Evolutionary conservation across 1,140 invertebrate genomes (phyloP).

Genomic region (Drosophila teissieri): DNA sequence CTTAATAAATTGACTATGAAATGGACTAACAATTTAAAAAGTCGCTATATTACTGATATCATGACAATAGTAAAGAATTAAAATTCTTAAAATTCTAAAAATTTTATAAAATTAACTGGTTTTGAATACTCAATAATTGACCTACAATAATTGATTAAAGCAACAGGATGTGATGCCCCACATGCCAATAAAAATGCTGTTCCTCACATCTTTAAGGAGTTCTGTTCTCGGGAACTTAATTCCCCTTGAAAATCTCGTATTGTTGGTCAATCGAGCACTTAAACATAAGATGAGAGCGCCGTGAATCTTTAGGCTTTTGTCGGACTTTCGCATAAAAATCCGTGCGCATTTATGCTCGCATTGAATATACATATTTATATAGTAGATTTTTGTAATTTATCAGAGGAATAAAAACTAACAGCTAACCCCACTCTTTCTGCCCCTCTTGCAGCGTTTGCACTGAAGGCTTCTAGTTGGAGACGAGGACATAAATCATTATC

Average conservation of each 20-base stretch:
- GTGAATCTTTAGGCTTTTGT: conserved; percentile 22
- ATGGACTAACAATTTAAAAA: no score
- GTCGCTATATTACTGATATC: no score
- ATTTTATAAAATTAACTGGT: background rate
- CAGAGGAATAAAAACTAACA: conserved; percentile 16
- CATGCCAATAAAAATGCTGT: no score
- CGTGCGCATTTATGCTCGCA: conserved; percentile 8
- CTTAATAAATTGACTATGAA: no score
- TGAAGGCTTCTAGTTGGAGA: conserved; percentile 56
- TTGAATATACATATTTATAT: conserved; percentile 8
- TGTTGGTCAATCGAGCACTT: conserved; percentile 56
- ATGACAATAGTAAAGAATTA: no score
- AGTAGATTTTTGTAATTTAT: conserved; percentile 19
- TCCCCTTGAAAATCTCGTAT: conserved; percentile 20
- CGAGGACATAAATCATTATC: conserved; percentile 67
- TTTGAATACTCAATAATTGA: no score
- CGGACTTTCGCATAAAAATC: conserved; percentile 17
- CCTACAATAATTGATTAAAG: no score
- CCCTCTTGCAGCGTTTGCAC: conserved; percentile 27
- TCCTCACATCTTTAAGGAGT: background rate
- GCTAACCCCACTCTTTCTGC: background rate
- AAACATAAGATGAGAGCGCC: conserved; percentile 1
- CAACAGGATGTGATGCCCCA: no score
- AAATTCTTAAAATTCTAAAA: no score
- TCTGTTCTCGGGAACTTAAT: no score